These are phyloP conservation scores for Nothocercus nigrocapillus DNA, from an alignment of 2,113 vertebrate species.

Conservation along the genomic window DNA sequence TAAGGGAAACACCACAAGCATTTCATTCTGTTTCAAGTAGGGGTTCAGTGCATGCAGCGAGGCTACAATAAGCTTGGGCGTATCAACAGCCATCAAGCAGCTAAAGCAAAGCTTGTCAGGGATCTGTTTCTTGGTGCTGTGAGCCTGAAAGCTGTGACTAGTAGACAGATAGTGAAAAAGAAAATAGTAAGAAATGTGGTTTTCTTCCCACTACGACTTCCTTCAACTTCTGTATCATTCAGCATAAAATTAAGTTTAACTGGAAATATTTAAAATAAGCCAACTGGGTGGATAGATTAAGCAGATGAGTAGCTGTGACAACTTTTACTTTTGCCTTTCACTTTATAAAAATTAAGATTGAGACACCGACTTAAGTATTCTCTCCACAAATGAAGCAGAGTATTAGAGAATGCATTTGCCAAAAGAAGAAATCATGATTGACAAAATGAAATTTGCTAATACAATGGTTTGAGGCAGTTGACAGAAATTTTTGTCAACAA, in stretches of 20 bases:
- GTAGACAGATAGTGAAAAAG: not conserved
- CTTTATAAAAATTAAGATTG: constrained; percentile 29
- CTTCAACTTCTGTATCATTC: not conserved
- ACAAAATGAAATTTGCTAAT: constrained; percentile 81
- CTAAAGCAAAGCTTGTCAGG: not conserved
- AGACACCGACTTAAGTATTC: constrained; percentile 28
- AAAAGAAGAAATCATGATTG: constrained; percentile 75
- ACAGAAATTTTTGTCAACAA: constrained; percentile 81
- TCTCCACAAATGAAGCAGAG: constrained; percentile 23
- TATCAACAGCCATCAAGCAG: not conserved
- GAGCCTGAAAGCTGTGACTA: not conserved
- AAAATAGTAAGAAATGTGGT: not conserved
- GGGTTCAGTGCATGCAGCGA: not conserved
- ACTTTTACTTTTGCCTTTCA: constrained; percentile 9
- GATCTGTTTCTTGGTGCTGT: not conserved
- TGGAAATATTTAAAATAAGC: not conserved
- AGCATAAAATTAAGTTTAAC: not conserved
- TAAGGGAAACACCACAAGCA: not conserved
- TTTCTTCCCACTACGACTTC: not conserved
- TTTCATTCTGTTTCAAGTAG: not conserved
- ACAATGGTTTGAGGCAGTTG: constrained; percentile 77
- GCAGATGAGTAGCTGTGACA: not conserved
- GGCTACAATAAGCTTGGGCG: not conserved
- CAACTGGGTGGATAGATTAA: not conserved
- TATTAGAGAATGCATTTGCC: constrained; percentile 48